Base-by-base conservation (phyloP, 1,140 invertebrate species). In the Drosophila ogumai region DNA sequence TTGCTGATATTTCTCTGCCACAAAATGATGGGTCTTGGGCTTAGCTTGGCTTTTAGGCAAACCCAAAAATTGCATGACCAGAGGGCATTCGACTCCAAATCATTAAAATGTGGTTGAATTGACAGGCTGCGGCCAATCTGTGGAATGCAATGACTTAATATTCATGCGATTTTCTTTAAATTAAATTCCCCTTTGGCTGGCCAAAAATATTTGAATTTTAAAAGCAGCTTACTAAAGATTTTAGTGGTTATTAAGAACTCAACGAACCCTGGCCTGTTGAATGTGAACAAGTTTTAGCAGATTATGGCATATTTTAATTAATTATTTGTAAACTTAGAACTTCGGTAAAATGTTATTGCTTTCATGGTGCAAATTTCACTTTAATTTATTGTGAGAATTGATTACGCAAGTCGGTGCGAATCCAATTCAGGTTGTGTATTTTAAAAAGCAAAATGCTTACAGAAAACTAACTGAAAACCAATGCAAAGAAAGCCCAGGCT, bases 21-120 rank as follows among this genome's bases (percentile, higher is more conserved):
- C 34, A 55, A 38, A 38, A 55, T 25, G 15, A 38, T 55, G 34
- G 34, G 19, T 54, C 19, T 28, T 34, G 10, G 17, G 13, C 15
- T 32, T 50, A 28, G 31, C 34, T 64, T 46, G 52, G 67, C 25
- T 50, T 22, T 22, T 10, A 4, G 36, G 31, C 76, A 61, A 67
- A 25, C 85, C 84, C 68, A 64, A 49, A 67, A 49, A 59, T 88
- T 15, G 65, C 84, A 69, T 87, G 84, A 49, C 55, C 31, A 31
- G 0, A 15, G 19, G 8, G 38, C 65, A 88, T 87, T 76, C 66
- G 66, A 65, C 31, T 54, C 66, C 17, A 31, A 63, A 44, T 32
- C 13, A 47, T 49, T 63, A 43, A 59, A 55, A 46, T 73, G 47
- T 68, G 31, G 36, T 77, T 60, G 43, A 77, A 59, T 55, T 49